Base-by-base conservation (phyloP, 2,888 invertebrate species). In the Drosophila greeni region DNA sequence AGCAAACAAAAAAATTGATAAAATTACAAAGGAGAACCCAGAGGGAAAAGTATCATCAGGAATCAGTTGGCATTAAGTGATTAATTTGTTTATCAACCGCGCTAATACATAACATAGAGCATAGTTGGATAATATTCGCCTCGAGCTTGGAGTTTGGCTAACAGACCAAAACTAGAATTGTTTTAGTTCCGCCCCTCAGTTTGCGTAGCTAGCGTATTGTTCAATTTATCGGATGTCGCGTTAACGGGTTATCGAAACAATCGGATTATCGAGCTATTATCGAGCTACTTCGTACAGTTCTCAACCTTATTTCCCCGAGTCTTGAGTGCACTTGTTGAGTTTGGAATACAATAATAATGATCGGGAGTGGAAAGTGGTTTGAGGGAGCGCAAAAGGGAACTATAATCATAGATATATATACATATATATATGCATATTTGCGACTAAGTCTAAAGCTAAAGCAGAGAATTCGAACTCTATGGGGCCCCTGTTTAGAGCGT, bases 261-360 rank as follows among this genome's bases (percentile, higher is more conserved):
- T 48, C 65, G 37, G 40, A 40, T 39, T 26, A 60, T 26, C 26
- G 11, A 26, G 16, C 14, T 6, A 45, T 12, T 26, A 39, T 37
- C 29, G 31, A 48, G n/a, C n/a, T n/a, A 12, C 29, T 42, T 37
- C 33, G 72, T 42, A 59, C 31, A 47, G 37, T 61, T 29, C 26
- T 11, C 2, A 49, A 16, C 9, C 20, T 64, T 48, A 34, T 61
- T 70, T 70, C 29, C 59, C 20, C 5, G 45, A 31, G 70, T 42
- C 75, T 66, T 37, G 59, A 58, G 56, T 77, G 72, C 82, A 81
- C 81, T 75, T 81, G 76, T 76, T 76, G 66, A 65, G 70, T 76
- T 82, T 66, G 55, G 34, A 45, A 68, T 51, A 47, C 33, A 34
- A 56, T 20, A 31, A 33, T 11, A 51, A 43, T 11, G n/a, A 33